Evolutionary conservation across 92 coral and sea anemone species (phyloP), one percentile per base, ranked within the genome.

Genomic region (Epizoanthus illoricatus): DNA sequence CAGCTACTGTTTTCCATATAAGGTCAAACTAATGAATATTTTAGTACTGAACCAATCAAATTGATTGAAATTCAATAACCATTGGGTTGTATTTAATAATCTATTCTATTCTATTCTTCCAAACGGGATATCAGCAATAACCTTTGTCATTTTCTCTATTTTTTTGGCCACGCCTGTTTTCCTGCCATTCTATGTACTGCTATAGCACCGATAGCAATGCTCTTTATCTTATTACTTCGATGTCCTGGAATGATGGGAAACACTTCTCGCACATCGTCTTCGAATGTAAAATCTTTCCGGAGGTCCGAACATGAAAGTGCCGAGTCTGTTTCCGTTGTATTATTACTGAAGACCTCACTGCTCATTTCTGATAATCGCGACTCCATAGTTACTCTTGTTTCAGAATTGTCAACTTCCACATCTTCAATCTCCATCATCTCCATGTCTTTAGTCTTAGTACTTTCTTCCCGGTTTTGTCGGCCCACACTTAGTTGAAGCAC

Each of bases 251-350:
- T 11, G 24, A 78, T 78, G 24, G 82, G 82, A 63, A 78, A 78
- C 16, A 78, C 70, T 21, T 42, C 60, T 62, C 71, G 82, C 47
- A 78, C 61, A 5, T 78, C 57, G 9, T 78, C 82, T 20, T 62
- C 71, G 21, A 78, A 78, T 6, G 70, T 36, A 78, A 78, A 78
- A 42, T 78, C 43, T 42, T 15, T 10, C 42, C 39, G 17, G 71
- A 11, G 18, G 20, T 68, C 73, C 33, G 73, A 68, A 68, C 21
- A 43, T 39, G 49, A 16, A 33, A 39, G 10, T 43, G 10, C 56
- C 41, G 4, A 21, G 45, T 43, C 82, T 13, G 59, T 63, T 11
- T 41, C 9, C 7, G 5, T 21, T 47, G 33, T 40, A 47, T 21
- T 28, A 28, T 28, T 2, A 28, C 36, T 28, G 36, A 28, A 28